These are phyloP conservation scores for Gymnopithys bicolor DNA, from an alignment of 2,797 vertebrate genomes.

Conservation along the genomic window DNA sequence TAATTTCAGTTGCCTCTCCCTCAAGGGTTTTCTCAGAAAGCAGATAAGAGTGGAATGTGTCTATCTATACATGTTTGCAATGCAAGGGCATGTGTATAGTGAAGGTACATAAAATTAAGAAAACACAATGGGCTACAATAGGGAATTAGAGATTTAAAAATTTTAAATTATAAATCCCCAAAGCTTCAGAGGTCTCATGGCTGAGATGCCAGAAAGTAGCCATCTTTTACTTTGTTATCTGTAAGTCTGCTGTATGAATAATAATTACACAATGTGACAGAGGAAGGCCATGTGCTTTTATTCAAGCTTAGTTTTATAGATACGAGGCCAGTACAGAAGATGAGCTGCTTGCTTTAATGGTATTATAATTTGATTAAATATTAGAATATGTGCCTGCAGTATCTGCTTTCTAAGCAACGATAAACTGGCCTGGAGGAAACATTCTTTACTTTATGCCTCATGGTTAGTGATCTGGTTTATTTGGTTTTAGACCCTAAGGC, in stretches of 20 bases:
- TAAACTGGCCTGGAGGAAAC: background rate
- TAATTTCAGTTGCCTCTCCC: background rate
- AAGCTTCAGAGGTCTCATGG: background rate
- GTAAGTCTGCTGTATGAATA: conserved; percentile 2
- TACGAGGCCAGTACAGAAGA: background rate
- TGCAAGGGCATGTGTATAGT: background rate
- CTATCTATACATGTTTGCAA: background rate
- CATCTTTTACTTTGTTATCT: background rate
- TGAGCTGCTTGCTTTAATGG: conserved; percentile 22
- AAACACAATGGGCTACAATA: background rate
- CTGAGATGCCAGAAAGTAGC: background rate
- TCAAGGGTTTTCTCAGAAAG: background rate
- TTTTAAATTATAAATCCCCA: background rate
- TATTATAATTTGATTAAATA: conserved; percentile 28
- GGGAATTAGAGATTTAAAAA: background rate
- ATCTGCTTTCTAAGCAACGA: background rate
- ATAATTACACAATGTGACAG: conserved; percentile 2
- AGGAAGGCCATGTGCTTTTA: background rate
- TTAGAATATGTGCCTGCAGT: conserved; percentile 13
- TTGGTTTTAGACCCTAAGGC: background rate
- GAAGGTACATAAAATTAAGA: background rate
- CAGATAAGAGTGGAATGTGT: background rate
- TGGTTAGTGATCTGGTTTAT: background rate
- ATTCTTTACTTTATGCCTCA: background rate
- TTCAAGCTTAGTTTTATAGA: conserved; percentile 30